These are phyloP conservation scores for Tyrophagus putrescentiae DNA, from an alignment of 1,140 invertebrate genomes.

Conservation along the genomic window DNA sequence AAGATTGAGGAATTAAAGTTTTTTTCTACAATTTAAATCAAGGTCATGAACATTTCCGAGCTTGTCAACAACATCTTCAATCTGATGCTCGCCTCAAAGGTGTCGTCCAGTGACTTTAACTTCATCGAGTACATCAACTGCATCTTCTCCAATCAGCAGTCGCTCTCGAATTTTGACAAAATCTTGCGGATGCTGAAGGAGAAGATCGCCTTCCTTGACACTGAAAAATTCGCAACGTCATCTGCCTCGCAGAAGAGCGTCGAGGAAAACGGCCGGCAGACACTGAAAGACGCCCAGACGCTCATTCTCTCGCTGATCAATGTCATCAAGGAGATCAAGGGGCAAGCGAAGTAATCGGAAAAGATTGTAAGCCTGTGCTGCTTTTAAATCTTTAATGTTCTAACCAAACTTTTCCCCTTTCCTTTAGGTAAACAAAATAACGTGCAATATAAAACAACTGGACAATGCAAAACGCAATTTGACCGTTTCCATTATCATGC, in stretches of 20 bases:
- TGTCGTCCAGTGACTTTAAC: conserved; percentile 88
- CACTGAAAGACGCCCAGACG: conserved; percentile 67
- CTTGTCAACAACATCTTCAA: conserved; percentile 10
- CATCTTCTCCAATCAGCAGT: conserved; percentile 94
- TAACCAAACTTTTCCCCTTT: neutral
- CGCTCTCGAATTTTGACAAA: conserved; percentile 81
- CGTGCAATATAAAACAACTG: conserved; percentile 90
- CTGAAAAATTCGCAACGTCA: neutral
- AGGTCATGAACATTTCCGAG: neutral
- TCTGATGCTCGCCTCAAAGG: too few species aligned
- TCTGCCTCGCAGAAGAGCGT: conserved; percentile 24
- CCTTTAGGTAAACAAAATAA: conserved; percentile 69
- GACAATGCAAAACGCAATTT: conserved; percentile 96
- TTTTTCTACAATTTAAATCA: too few species aligned
- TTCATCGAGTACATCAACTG: conserved; percentile 90
- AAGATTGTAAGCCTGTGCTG: conserved; percentile 48
- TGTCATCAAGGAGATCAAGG: conserved; percentile 83
- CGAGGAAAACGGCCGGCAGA: conserved; percentile 33
- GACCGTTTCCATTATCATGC: conserved; percentile 85
- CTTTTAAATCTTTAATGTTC: neutral
- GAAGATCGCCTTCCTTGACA: conserved; percentile 41
- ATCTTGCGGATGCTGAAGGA: conserved; percentile 70
- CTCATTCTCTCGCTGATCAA: conserved; percentile 77
- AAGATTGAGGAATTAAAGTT: too few species aligned
- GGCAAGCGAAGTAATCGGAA: conserved; percentile 83